Conservation (phyloP, 2,113 vertebrate genomes). For the Microtus ochrogaster region DNA sequence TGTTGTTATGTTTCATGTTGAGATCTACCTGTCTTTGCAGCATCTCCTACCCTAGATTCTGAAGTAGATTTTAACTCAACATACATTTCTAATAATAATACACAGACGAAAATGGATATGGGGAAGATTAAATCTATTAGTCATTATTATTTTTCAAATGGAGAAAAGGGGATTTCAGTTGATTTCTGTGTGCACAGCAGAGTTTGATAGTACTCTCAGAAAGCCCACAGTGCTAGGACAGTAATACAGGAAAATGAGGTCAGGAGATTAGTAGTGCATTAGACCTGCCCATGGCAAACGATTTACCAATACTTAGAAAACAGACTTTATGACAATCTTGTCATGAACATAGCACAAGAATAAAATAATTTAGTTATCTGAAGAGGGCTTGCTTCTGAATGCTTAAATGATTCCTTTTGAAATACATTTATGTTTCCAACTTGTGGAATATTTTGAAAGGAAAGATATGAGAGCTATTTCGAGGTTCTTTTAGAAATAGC, state of each 20-base stretch:
- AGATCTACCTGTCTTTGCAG: neutral
- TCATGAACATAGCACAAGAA: neutral
- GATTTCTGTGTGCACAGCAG: constrained; percentile 30
- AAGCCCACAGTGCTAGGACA: neutral
- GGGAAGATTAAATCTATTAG: neutral
- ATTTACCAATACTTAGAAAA: neutral
- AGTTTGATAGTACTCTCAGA: constrained; percentile 7
- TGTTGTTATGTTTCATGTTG: neutral
- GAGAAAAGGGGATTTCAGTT: constrained; percentile 32
- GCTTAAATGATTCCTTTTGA: neutral
- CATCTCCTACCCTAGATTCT: neutral
- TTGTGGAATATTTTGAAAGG: constrained; percentile 38
- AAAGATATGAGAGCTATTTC: constrained; percentile 26
- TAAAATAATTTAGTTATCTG: constrained; percentile 35
- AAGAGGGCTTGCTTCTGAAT: constrained; percentile 23
- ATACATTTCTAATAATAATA: constrained; percentile 36
- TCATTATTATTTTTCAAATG: constrained; percentile 40
- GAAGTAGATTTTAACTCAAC: constrained; percentile 36
- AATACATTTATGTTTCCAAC: constrained; percentile 26
- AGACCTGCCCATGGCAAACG: neutral
- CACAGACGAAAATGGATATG: constrained; percentile 4
- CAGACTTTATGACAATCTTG: neutral
- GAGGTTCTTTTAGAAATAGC: constrained; percentile 44
- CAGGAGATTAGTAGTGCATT: neutral
- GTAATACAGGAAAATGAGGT: neutral